phyloP scores from a whole-genome alignment of 35 echinoderm and acorn worm species.

The Holothuria glaberrima region DNA sequence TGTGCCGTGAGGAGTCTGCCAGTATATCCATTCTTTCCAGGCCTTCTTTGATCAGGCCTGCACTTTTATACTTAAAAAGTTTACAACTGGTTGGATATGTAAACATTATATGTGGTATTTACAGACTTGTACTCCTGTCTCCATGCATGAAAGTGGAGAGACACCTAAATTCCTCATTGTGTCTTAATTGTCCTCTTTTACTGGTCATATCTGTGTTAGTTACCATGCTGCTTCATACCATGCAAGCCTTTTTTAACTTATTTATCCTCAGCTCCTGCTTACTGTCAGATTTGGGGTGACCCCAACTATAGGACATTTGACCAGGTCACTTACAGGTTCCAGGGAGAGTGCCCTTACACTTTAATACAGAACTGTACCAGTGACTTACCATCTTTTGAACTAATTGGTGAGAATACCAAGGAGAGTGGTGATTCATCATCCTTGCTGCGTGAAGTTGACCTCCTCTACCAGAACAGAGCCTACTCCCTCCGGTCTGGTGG shows the following conservation, averaged over 20 bases:
- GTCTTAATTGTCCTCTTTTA: too few relatives aligned
- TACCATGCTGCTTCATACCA: too few relatives aligned
- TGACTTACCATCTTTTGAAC: not conserved
- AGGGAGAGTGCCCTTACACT: constrained; percentile 73
- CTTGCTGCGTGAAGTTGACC: constrained; percentile 47
- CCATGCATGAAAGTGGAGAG: too few relatives aligned
- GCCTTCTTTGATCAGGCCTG: too few relatives aligned
- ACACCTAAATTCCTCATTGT: too few relatives aligned
- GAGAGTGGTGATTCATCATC: constrained; percentile 39
- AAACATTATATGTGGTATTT: too few relatives aligned
- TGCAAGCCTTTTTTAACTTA: not conserved
- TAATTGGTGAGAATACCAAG: constrained; percentile 50
- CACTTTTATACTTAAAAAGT: too few relatives aligned
- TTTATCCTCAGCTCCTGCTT: constrained; percentile 37
- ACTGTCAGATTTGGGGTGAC: constrained; percentile 74
- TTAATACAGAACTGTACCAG: constrained; percentile 35
- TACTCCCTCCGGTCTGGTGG: constrained; percentile 42
- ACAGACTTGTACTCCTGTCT: too few relatives aligned
- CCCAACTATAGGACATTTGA: constrained; percentile 88
- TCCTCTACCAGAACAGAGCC: constrained; percentile 37
- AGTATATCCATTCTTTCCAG: too few relatives aligned
- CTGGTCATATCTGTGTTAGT: too few relatives aligned
- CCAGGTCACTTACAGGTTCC: constrained; percentile 55
- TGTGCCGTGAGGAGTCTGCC: too few relatives aligned
- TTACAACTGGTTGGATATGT: too few relatives aligned